Conservation (phyloP, 2,113 vertebrate genomes). For the Sialia sialis region DNA sequence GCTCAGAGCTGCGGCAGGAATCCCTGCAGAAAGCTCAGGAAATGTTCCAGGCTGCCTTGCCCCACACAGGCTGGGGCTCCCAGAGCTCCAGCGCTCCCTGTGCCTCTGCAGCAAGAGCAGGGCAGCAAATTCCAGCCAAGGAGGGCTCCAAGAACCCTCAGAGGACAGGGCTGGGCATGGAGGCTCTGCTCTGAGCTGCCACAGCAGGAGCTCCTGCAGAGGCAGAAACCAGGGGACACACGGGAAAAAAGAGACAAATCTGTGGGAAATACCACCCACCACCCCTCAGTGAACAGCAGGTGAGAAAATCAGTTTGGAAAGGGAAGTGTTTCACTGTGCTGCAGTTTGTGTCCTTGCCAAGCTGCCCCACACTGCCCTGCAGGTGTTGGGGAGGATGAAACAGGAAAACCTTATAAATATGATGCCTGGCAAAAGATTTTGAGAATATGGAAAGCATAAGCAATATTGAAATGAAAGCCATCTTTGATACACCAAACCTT, state of each 20-base stretch:
- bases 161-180: neutral
- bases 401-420: too few relatives aligned
- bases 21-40: neutral
- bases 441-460: too few relatives aligned
- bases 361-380: too few relatives aligned
- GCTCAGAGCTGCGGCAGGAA: neutral
- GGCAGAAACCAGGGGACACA: neutral
- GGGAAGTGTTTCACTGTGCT: neutral
- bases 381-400: too few relatives aligned
- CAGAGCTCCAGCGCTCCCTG: accelerated
- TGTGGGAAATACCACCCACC: neutral
- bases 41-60: neutral
- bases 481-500: too few relatives aligned
- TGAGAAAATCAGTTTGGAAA: neutral
- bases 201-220: neutral
- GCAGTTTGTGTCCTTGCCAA: neutral
- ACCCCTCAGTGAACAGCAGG: neutral
- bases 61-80: neutral
- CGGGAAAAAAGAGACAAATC: neutral
- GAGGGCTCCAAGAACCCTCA: neutral
- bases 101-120: neutral
- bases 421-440: too few relatives aligned
- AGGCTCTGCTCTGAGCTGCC: neutral
- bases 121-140: neutral
- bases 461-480: too few relatives aligned